A percentile compares a stretch with the other conserved stretches of the same genome.
phyloP scores from a whole-genome alignment of 1,140 invertebrate species.

The Platyscapa corneri region DNA sequence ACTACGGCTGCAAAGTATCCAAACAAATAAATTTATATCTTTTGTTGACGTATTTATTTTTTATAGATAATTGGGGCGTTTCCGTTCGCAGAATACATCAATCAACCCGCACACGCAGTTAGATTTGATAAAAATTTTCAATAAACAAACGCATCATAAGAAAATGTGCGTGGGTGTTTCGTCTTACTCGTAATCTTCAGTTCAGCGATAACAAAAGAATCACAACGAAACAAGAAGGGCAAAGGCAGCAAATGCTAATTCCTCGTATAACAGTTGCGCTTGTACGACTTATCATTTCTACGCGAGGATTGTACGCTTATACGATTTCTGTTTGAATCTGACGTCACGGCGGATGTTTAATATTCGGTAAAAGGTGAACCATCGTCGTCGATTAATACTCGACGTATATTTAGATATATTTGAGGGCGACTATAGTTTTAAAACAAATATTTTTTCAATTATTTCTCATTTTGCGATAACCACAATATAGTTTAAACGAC shows the following conservation, averaged over 20 bases:
- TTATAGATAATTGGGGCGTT: conserved; percentile 25
- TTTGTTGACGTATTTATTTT: background rate
- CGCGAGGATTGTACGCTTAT: background rate
- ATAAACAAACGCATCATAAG: conserved; percentile 57
- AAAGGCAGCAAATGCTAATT: background rate
- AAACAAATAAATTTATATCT: background rate
- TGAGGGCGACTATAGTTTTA: background rate
- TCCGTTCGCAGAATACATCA: conserved; percentile 56
- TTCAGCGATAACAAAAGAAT: conserved; percentile 47
- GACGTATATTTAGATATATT: background rate
- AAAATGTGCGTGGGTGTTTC: conserved; percentile 52
- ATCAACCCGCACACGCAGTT: conserved; percentile 54
- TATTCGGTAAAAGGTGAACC: background rate
- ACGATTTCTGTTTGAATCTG: conserved; percentile 21
- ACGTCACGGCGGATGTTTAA: conserved; percentile 28
- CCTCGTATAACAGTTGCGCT: conserved; percentile 11
- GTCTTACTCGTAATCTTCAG: conserved; percentile 56
- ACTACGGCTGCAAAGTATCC: too few relatives aligned
- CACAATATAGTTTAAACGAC: too few relatives aligned
- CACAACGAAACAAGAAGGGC: background rate
- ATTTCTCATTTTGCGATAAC: too few relatives aligned
- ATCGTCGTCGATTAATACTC: background rate
- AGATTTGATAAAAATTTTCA: conserved; percentile 57
- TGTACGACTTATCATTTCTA: conserved; percentile 9
- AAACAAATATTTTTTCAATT: background rate